A percentile compares a stretch with the other conserved stretches of the same genome.
These are phyloP conservation scores for Bombycilla garrulus DNA, from an alignment of 2,113 vertebrate species.

Conservation along the genomic window DNA sequence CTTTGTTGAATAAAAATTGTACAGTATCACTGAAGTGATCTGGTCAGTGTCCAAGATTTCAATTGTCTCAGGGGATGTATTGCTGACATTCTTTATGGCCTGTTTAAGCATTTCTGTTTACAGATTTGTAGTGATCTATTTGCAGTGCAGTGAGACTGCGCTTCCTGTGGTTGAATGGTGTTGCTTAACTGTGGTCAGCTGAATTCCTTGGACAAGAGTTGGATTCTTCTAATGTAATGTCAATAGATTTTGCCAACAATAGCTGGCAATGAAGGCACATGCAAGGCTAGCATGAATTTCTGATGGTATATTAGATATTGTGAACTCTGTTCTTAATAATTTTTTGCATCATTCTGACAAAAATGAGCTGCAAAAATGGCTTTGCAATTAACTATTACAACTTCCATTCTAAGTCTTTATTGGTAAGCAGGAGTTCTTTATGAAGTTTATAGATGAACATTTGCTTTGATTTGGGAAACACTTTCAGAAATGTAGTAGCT, in stretches of 20 bases:
- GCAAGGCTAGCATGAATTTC: not conserved
- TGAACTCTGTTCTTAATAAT: not conserved
- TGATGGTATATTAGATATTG: not conserved
- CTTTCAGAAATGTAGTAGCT: not conserved
- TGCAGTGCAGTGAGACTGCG: not conserved
- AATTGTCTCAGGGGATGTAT: not conserved
- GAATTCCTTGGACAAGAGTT: constrained; percentile 35
- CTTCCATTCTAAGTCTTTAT: not conserved
- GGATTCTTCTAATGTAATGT: constrained; percentile 17
- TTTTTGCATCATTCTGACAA: not conserved
- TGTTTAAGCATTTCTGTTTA: constrained; percentile 43
- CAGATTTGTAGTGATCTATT: constrained; percentile 40
- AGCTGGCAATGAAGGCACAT: not conserved
- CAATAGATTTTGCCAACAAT: not conserved
- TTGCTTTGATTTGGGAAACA: not conserved
- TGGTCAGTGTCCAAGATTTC: constrained; percentile 32
- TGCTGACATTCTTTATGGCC: constrained; percentile 25
- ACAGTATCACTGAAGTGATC: not conserved
- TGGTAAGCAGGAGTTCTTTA: not conserved
- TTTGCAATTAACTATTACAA: not conserved
- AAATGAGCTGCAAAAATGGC: not conserved
- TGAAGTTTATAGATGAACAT: not conserved
- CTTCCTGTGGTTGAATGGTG: constrained; percentile 25
- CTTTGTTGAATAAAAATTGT: not conserved
- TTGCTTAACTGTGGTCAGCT: constrained; percentile 42